Conservation (phyloP, 2,888 invertebrate genomes). For the Rhodophaea formosa region DNA sequence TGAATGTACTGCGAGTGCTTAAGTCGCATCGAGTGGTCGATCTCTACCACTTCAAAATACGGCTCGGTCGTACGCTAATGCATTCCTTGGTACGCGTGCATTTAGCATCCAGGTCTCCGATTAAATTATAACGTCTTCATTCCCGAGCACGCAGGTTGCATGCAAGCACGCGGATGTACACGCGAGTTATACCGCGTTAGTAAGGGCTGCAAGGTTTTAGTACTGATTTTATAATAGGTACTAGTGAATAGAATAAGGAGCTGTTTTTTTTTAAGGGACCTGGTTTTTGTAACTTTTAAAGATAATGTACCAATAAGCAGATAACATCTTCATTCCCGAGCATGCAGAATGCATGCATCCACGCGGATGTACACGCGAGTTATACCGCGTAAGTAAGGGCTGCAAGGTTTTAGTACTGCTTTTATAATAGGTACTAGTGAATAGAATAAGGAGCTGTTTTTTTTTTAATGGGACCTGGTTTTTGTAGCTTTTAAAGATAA, state of each 20-base stretch:
- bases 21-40: too few relatives aligned
- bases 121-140: conserved; percentile 80
- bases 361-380: conserved; percentile 66
- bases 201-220: conserved; percentile 15
- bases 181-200: conserved; percentile 48
- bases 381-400: conserved; percentile 36
- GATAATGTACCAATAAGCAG: too few relatives aligned
- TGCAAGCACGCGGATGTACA: conserved; percentile 70
- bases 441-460: too few relatives aligned
- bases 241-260: too few relatives aligned
- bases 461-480: too few relatives aligned
- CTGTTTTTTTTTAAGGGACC: too few relatives aligned
- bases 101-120: conserved; percentile 70
- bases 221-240: background rate
- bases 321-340: conserved; percentile 79
- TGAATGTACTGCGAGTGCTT: too few relatives aligned
- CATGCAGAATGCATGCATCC: conserved; percentile 73
- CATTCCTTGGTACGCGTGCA: conserved; percentile 53
- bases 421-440: background rate
- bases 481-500: too few relatives aligned
- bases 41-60: background rate
- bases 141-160: conserved; percentile 75
- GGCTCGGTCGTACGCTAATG: conserved; percentile 20
- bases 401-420: background rate
- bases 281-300: too few relatives aligned